These are phyloP conservation scores for Pteronura brasiliensis DNA, from an alignment of 2,113 vertebrate species.

Conservation along the genomic window DNA sequence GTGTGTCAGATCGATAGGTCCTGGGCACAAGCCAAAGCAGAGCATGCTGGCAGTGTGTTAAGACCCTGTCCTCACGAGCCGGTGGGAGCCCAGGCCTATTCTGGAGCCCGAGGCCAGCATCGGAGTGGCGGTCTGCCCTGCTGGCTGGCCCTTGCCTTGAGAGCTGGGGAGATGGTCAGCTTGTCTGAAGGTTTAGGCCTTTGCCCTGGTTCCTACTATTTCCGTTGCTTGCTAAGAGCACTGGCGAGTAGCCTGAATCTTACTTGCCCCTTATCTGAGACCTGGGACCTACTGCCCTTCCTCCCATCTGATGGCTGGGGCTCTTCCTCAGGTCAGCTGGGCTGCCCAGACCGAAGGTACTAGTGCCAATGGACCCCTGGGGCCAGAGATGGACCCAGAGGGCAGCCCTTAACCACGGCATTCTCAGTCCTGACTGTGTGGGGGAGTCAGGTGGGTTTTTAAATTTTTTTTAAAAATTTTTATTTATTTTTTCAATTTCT, in stretches of 20 bases:
- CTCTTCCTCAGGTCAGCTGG: not conserved
- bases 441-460: not conserved
- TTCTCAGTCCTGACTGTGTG: not conserved
- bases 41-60: not conserved
- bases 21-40: not conserved
- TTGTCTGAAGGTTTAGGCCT: not conserved
- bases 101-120: not conserved
- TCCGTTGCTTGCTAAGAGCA: not conserved
- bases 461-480: no score
- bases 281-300: no score
- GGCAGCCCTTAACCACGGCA: no score
- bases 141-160: not conserved
- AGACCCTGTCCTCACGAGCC: not conserved
- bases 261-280: not conserved
- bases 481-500: no score
- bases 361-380: not conserved
- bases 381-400: not conserved
- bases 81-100: not conserved
- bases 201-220: no score
- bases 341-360: not conserved
- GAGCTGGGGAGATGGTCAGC: not conserved
- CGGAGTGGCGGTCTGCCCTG: fast-evolving
- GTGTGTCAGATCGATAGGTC: not conserved
- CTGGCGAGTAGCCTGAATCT: not conserved
- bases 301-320: not conserved